Evolutionary conservation across 64 coral and sea anemone species (phyloP).

Genomic region (Orbicella faveolata): DNA sequence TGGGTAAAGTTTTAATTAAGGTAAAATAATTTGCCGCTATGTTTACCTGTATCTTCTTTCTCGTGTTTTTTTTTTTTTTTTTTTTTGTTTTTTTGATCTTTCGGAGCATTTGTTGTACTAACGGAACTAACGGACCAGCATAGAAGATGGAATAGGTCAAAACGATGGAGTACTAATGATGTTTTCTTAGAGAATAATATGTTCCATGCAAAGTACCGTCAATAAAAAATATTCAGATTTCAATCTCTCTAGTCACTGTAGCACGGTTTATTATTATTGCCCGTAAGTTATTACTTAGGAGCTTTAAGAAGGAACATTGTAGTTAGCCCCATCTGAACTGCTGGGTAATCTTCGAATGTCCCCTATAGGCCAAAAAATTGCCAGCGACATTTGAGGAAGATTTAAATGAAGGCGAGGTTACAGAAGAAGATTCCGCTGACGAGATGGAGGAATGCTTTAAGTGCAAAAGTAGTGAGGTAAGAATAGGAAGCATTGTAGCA

Average conservation of each 20-base stretch:
- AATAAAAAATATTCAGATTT: too few species aligned
- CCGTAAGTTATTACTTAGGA: too few species aligned
- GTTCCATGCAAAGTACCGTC: too few species aligned
- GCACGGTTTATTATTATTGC: too few species aligned
- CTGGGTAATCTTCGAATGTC: neutral
- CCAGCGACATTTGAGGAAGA: conserved; percentile 51
- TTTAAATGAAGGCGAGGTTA: conserved; percentile 80
- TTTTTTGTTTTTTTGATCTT: neutral
- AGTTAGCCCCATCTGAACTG: neutral
- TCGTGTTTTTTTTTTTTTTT: neutral
- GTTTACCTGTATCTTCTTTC: neutral
- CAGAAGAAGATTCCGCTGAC: conserved; percentile 86
- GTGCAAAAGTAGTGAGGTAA: conserved; percentile 67
- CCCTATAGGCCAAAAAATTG: conserved; percentile 67
- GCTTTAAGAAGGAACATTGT: too few species aligned
- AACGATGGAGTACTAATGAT: too few species aligned
- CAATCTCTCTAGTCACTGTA: too few species aligned
- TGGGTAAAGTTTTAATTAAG: conserved; percentile 90
- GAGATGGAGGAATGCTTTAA: conserved; percentile 88
- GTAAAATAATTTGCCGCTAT: neutral
- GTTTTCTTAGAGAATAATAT: too few species aligned
- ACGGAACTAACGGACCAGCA: too few species aligned
- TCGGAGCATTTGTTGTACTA: too few species aligned
- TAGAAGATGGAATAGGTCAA: too few species aligned
- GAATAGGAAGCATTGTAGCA: neutral